Evolutionary conservation across 2,113 vertebrate genomes (phyloP).

Genomic region (Anser brachyrhynchus): DNA sequence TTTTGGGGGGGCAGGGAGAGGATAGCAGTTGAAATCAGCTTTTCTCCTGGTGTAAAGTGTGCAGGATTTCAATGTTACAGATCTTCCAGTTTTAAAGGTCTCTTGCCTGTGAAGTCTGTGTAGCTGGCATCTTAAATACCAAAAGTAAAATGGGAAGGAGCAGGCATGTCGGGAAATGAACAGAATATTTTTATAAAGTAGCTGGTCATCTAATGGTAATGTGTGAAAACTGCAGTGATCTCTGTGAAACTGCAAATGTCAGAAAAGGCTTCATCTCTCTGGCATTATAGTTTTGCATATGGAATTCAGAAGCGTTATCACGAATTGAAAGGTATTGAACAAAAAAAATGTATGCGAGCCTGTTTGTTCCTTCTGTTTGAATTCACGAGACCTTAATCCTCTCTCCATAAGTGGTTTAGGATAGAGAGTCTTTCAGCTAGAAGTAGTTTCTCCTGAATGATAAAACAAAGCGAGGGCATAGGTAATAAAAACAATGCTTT

Average conservation of each 20-base stretch:
- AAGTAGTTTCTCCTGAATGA: neutral
- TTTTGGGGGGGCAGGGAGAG: neutral
- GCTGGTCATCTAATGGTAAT: neutral
- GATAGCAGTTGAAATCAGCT: neutral
- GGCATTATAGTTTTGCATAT: neutral
- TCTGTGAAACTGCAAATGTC: neutral
- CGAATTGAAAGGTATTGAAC: neutral
- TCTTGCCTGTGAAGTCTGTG: neutral
- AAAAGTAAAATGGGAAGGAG: neutral
- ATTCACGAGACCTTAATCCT: neutral
- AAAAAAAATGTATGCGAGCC: neutral
- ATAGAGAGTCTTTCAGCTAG: neutral
- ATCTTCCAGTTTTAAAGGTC: slow-evolving; percentile 8
- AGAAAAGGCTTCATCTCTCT: neutral
- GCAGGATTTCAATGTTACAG: neutral
- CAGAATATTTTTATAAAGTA: neutral
- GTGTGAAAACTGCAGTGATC: neutral
- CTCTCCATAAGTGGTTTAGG: neutral
- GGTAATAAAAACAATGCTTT: neutral
- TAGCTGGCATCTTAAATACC: neutral
- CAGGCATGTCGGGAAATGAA: neutral
- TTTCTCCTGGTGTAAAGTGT: neutral
- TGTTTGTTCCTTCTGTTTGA: neutral
- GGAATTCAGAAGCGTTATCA: neutral
- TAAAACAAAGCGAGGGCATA: neutral